A percentile compares a stretch with the other conserved stretches of the same genome.
Conservation (phyloP, 1,140 invertebrate species). For the Formica exsecta region DNA sequence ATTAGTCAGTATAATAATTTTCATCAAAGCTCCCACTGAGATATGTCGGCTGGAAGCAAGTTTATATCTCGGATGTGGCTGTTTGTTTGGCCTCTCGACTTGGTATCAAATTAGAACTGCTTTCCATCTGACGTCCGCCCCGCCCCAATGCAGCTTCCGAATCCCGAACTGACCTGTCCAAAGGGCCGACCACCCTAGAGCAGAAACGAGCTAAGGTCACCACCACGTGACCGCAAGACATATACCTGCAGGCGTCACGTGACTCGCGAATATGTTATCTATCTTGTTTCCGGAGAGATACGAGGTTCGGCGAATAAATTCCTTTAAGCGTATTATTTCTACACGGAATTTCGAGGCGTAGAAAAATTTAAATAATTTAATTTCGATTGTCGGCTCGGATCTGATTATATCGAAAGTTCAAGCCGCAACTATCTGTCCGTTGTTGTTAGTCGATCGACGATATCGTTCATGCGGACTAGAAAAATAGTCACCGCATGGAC, state of each 20-base stretch:
- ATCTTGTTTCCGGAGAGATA: neutral
- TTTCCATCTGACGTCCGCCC: conserved; percentile 76
- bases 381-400: neutral
- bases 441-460: conserved; percentile 16
- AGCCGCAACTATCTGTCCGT: neutral
- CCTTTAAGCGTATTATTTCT: neutral
- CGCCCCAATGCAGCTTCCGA: conserved; percentile 74
- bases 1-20: conserved; percentile 19
- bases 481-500: conserved; percentile 56
- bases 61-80: conserved; percentile 52
- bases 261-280: conserved; percentile 47
- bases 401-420: neutral
- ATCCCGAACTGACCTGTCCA: conserved; percentile 76
- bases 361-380: neutral
- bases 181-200: conserved; percentile 65
- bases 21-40: neutral
- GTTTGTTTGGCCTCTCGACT: conserved; percentile 68
- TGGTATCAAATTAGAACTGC: conserved; percentile 78
- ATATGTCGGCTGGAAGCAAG: conserved; percentile 27
- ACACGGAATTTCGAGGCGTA: neutral
- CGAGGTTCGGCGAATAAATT: neutral
- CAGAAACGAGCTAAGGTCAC: conserved; percentile 61
- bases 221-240: conserved; percentile 56
- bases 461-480: conserved; percentile 25
- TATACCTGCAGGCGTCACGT: conserved; percentile 58